Conservation (phyloP, 2,113 vertebrate genomes). For the Tautogolabrus adspersus region DNA sequence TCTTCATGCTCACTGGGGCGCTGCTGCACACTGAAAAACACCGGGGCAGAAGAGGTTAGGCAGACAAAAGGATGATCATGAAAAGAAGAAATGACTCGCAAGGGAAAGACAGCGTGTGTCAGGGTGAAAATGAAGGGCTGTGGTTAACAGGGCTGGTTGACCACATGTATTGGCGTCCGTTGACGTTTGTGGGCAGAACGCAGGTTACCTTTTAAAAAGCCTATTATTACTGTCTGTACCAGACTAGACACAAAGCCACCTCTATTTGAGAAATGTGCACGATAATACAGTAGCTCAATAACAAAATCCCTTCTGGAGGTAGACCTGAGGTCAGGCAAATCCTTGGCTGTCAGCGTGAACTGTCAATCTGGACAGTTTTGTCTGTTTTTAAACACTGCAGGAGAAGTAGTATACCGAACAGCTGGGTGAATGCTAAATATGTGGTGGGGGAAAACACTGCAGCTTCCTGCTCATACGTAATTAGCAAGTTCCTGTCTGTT, state of each 20-base stretch:
- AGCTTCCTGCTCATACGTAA: conserved; percentile 7
- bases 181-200: conserved; percentile 32
- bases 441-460: conserved; percentile 11
- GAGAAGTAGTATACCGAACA: conserved; percentile 2
- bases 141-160: conserved; percentile 33
- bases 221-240: conserved; percentile 64
- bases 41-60: too few species aligned
- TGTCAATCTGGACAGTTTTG: background rate
- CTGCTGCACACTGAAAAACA: conserved; percentile 92
- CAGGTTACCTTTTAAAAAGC: conserved; percentile 48
- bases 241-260: conserved; percentile 56
- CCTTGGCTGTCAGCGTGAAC: background rate
- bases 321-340: conserved; percentile 33
- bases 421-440: background rate
- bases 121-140: conserved; percentile 24
- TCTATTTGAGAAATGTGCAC: conserved; percentile 50
- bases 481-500: conserved; percentile 19
- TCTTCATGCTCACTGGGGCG: conserved; percentile 95
- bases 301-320: conserved; percentile 36
- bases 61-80: background rate
- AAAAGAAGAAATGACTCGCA: background rate
- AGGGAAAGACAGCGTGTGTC: background rate
- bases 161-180: conserved; percentile 30
- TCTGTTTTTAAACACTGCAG: conserved; percentile 2
- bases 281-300: conserved; percentile 59